Evolutionary conservation across 1,140 invertebrate genomes (phyloP).

Genomic region (Anastatus disparis): DNA sequence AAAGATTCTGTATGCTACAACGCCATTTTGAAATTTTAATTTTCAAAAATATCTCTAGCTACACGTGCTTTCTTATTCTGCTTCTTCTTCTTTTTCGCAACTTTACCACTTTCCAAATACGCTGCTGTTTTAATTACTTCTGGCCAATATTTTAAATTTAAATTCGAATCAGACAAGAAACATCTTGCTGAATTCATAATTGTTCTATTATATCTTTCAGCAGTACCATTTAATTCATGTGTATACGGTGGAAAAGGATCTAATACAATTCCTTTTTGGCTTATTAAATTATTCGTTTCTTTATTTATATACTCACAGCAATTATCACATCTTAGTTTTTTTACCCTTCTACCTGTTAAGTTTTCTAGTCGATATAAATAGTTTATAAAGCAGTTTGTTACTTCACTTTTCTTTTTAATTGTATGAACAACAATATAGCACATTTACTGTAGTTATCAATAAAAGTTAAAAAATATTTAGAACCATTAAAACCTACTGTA

Average conservation of each 20-base stretch:
- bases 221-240: constrained; percentile 38
- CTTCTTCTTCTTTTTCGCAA: no score
- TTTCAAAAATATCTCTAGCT: no score
- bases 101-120: no score
- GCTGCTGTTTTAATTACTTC: no score
- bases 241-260: constrained; percentile 37
- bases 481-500: neutral
- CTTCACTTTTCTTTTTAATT: neutral
- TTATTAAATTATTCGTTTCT: constrained; percentile 31
- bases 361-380: neutral
- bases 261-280: constrained; percentile 38
- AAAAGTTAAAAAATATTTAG: constrained; percentile 3
- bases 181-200: constrained; percentile 42
- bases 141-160: constrained; percentile 45
- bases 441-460: constrained; percentile 5
- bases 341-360: neutral
- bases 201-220: constrained; percentile 43
- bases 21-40: no score
- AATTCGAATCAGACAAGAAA: constrained; percentile 46
- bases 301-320: constrained; percentile 39
- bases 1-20: no score
- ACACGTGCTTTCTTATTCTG: no score
- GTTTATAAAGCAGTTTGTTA: neutral
- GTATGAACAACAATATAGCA: neutral
- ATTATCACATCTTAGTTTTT: constrained; percentile 18